Evolutionary conservation across 2,888 invertebrate genomes (phyloP).

Genomic region (Pachycephus smyrnensis): DNA sequence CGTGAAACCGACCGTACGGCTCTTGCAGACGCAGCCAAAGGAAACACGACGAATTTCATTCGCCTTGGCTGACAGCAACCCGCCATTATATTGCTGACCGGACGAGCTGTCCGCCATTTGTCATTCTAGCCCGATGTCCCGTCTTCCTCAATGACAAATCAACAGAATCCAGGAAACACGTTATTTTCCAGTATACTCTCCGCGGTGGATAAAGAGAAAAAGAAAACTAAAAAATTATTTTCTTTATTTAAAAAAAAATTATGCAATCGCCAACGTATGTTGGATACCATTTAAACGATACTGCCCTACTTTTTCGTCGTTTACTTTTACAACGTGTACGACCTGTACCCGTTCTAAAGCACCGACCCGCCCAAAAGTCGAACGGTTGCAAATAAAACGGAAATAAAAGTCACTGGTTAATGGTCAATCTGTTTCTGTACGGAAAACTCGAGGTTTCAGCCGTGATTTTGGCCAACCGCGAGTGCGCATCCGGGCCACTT

Average conservation of each 20-base stretch:
- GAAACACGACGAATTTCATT: background rate
- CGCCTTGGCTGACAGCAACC: background rate
- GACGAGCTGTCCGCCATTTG: background rate
- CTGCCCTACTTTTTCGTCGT: background rate
- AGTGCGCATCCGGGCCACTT: slow-evolving; percentile 58
- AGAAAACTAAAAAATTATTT: background rate
- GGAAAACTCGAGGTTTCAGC: background rate
- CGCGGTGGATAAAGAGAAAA: too few relatives aligned
- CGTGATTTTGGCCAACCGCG: slow-evolving; percentile 38
- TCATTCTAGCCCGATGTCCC: background rate
- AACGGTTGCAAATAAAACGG: background rate
- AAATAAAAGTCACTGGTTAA: background rate
- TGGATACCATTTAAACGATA: background rate
- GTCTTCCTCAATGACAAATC: background rate
- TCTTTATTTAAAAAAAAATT: background rate
- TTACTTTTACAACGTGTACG: background rate
- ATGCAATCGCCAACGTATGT: background rate
- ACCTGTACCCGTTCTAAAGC: background rate
- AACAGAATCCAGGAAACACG: background rate
- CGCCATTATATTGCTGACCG: background rate
- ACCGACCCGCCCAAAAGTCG: background rate
- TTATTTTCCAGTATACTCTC: background rate
- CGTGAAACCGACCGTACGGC: background rate
- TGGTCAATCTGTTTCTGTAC: background rate
- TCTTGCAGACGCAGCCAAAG: background rate